Evolutionary conservation across 2,113 vertebrate genomes (phyloP), one percentile per base, ranked within the genome.

Genomic region (Ancistrus triradiatus): DNA sequence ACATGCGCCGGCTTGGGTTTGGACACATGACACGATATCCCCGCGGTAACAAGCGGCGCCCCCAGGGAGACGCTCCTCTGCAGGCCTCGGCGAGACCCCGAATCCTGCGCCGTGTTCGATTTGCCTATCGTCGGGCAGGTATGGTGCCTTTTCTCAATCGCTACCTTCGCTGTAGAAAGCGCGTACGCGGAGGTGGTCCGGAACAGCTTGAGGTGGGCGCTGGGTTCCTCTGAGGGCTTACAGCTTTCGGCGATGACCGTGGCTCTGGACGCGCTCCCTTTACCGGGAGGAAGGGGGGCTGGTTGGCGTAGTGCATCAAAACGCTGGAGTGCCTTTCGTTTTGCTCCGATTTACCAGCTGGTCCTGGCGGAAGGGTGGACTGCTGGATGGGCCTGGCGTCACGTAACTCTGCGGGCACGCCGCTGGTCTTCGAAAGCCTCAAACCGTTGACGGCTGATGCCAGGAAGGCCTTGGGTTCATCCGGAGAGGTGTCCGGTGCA

Each of bases 1-100:
- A 98, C 89, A 52, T 93, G 91, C 56, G 94, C 89, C 56, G 86
- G 86, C 86, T 88, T 74, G 89, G 79, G 74, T 92, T 93, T 18
- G n/a, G 91, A 90, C 81, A 91, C 86, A 38, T 89, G 86, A 78
- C 90, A 93, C 73, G 91, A 90, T 85, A 89, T 83, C 68, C 80
- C 87, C 11, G 81, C 78, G 79, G 85, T 91, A 10, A 80, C 77
- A 8, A 62, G 83, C 4, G 90, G 88, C 59, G 92, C 90, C 80
- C 93, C 94, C 66, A 95, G 62, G 0, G 95, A 98, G 79, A 95
- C 78, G 66, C 95, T 98, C 82, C 95, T 92, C 73, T 94, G 95
- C 58, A 97, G 85, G 59, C 84, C 24, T 3, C 78, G 86, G 33
- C 83, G 87, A 24, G 61, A 77, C 72, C 76, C 37, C 7, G 37